phyloP scores from a whole-genome alignment of 2,797 vertebrate species.

The Allobates femoralis region DNA sequence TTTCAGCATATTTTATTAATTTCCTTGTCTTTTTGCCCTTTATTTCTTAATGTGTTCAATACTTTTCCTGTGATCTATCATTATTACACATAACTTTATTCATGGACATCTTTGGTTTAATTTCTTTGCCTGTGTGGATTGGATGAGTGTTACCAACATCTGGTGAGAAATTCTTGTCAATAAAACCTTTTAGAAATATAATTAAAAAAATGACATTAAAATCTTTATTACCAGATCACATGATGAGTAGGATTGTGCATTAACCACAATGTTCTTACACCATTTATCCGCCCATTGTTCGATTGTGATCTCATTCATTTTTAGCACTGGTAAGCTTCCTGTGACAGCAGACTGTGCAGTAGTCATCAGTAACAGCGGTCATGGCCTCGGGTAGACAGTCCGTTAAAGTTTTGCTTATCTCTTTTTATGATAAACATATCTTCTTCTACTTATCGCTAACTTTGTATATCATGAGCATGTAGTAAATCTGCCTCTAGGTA shows the following conservation, averaged over 20 bases:
- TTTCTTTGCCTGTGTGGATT: too few species aligned
- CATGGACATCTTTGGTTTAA: too few species aligned
- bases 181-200: too few species aligned
- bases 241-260: not conserved
- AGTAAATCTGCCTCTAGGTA: constrained; percentile 8
- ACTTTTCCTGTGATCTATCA: too few species aligned
- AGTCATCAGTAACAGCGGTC: not conserved
- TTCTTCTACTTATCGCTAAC: not conserved
- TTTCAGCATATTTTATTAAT: too few species aligned
- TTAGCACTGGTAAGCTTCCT: not conserved
- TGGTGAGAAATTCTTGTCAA: too few species aligned
- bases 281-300: not conserved
- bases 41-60: too few species aligned
- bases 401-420: constrained; percentile 10
- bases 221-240: not conserved
- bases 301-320: not conserved
- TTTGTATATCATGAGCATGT: not conserved
- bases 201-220: not conserved
- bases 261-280: not conserved
- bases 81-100: too few species aligned
- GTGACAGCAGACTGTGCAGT: not conserved
- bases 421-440: not conserved
- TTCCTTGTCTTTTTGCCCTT: too few species aligned
- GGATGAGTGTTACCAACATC: too few species aligned
- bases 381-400: not conserved